These are phyloP conservation scores for Drosophila yooni DNA, from an alignment of 2,888 invertebrate species.

Conservation along the genomic window DNA sequence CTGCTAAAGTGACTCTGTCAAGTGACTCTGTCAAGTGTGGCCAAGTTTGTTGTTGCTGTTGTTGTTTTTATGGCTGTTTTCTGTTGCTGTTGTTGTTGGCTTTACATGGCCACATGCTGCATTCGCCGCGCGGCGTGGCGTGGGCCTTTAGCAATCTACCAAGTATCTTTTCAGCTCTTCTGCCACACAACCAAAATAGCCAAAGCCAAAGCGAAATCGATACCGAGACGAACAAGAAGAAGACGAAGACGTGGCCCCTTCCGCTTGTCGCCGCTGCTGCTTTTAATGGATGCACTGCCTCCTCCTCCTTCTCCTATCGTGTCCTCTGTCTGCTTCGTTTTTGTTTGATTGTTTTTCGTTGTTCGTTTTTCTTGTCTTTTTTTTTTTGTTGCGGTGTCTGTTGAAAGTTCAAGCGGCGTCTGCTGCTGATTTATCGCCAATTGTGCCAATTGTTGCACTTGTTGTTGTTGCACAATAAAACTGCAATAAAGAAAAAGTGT, in stretches of 20 bases:
- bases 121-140: slow-evolving; percentile 41
- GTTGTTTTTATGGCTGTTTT: slow-evolving; percentile 19
- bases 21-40: slow-evolving; percentile 62
- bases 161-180: slow-evolving; percentile 16
- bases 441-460: slow-evolving; percentile 69
- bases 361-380: slow-evolving; percentile 41
- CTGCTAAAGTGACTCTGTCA: slow-evolving; percentile 59
- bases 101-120: slow-evolving; percentile 70
- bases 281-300: slow-evolving; percentile 54
- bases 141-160: slow-evolving; percentile 42
- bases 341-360: slow-evolving; percentile 54
- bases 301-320: slow-evolving; percentile 1
- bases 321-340: slow-evolving; percentile 13
- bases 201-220: slow-evolving; percentile 30
- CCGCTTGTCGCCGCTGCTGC: not conserved
- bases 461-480: slow-evolving; percentile 73
- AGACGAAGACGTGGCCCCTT: not conserved
- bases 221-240: slow-evolving; percentile 15
- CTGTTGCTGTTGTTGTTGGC: slow-evolving; percentile 35
- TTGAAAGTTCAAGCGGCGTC: slow-evolving; percentile 47
- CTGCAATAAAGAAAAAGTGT: slow-evolving; percentile 49
- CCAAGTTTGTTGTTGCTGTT: slow-evolving; percentile 30
- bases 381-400: slow-evolving; percentile 16
- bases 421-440: slow-evolving; percentile 42
- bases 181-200: slow-evolving; percentile 40